phyloP scores from a whole-genome alignment of 2,113 vertebrate genomes.

The Sitta europaea region DNA sequence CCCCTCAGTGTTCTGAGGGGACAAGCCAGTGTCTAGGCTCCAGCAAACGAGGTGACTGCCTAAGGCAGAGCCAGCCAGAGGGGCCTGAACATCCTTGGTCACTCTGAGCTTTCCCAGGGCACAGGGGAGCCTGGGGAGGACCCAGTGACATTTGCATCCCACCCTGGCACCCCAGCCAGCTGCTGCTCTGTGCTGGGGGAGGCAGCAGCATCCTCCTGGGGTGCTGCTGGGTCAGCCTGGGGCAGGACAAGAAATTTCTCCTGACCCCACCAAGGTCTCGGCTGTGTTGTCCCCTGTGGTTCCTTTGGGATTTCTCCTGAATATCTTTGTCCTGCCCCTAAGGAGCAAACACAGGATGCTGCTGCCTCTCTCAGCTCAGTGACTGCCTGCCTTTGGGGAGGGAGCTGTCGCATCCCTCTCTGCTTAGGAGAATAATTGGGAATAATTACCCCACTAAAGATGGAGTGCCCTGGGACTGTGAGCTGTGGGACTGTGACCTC shows the following conservation, averaged over 20 bases:
- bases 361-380: not conserved
- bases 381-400: not conserved
- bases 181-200: not conserved
- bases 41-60: not conserved
- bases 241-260: not conserved
- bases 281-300: fast-evolving
- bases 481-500: not conserved
- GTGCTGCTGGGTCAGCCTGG: not conserved
- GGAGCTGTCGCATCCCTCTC: not conserved
- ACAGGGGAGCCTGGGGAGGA: not conserved
- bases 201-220: not conserved
- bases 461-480: not conserved
- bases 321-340: not conserved
- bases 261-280: not conserved
- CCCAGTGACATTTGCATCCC: not conserved
- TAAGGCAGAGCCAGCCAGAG: not conserved
- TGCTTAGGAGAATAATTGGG: not conserved
- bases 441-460: not conserved
- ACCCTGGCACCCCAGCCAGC: not conserved
- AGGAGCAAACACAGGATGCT: not conserved
- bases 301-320: not conserved
- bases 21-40: not conserved
- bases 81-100: not conserved
- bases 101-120: not conserved
- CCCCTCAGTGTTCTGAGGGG: not conserved